phyloP scores from a whole-genome alignment of 1,140 invertebrate genomes.

The Dryas iulia region DNA sequence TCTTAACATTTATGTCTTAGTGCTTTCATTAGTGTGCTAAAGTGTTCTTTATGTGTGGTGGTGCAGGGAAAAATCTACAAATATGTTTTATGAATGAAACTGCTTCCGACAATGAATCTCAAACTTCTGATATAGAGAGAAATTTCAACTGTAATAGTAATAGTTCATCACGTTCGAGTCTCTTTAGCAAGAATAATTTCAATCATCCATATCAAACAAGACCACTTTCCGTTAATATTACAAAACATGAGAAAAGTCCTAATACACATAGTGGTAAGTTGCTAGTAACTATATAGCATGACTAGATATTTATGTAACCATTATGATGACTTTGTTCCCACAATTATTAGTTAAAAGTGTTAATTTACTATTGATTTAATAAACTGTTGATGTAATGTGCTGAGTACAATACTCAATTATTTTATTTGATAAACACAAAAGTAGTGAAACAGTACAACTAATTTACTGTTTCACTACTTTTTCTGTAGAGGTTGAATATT shows the following conservation, averaged over 20 bases:
- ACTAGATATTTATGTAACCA: conserved; percentile 16
- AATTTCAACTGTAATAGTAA: conserved; percentile 66
- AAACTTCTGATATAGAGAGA: conserved; percentile 85
- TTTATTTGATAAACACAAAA: no score
- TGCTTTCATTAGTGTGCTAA: conserved; percentile 4
- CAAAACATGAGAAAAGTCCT: conserved; percentile 68
- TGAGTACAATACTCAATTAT: no score
- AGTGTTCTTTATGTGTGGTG: conserved; percentile 56
- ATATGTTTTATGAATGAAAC: conserved; percentile 98
- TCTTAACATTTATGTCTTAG: neutral
- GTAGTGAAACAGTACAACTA: no score
- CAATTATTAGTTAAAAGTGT: neutral
- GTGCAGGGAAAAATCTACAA: conserved; percentile 93
- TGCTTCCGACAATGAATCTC: conserved; percentile 90
- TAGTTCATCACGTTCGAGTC: conserved; percentile 62
- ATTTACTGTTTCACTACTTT: no score
- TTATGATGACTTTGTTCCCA: conserved; percentile 5
- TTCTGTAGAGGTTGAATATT: no score
- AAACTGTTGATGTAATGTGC: no score
- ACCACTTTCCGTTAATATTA: conserved; percentile 73
- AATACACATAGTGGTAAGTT: conserved; percentile 65
- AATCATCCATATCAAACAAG: conserved; percentile 78
- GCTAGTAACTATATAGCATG: conserved; percentile 17
- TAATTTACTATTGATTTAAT: no score
- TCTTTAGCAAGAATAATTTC: conserved; percentile 67